Percentiles rank a stretch among this genome's conserved stretches.
These are phyloP conservation scores for Timandra comae DNA, from an alignment of 2,888 invertebrate genomes.

Conservation along the genomic window DNA sequence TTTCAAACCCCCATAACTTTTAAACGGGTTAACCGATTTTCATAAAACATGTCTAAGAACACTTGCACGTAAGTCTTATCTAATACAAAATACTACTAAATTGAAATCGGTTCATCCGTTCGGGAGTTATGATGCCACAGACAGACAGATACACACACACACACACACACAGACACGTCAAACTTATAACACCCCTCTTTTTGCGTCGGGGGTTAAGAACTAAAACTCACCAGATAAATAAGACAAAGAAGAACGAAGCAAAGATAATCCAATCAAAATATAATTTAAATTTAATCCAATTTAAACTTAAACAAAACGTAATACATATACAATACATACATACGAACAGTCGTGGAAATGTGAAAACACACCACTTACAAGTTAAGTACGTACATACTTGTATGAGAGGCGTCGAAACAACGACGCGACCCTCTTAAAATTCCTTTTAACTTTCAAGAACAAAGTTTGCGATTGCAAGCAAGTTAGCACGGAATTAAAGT, in stretches of 20 bases:
- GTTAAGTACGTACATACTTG: conserved; percentile 17
- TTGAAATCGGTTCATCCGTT: too few relatives aligned
- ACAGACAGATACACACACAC: too few relatives aligned
- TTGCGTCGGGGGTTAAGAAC: too few relatives aligned
- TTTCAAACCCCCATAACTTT: too few relatives aligned
- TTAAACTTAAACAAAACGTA: not conserved
- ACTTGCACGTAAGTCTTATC: too few relatives aligned
- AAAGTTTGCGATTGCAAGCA: conserved; percentile 26
- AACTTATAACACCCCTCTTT: too few relatives aligned
- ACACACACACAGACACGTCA: too few relatives aligned
- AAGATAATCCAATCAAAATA: not conserved
- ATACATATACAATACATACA: conserved; percentile 5
- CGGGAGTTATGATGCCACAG: too few relatives aligned
- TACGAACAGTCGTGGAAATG: conserved; percentile 3
- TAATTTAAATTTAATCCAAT: not conserved
- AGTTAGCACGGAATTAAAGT: conserved; percentile 16
- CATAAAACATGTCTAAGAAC: too few relatives aligned
- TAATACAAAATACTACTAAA: not conserved
- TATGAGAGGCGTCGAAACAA: conserved; percentile 14
- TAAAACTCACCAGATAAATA: too few relatives aligned
- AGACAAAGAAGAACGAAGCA: not conserved
- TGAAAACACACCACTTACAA: conserved; percentile 9
- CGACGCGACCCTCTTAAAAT: conserved; percentile 35
- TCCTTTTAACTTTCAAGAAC: conserved; percentile 32
- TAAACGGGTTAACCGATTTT: too few relatives aligned